Evolutionary conservation across 2,797 vertebrate species (phyloP), one percentile per base, ranked within the genome.

Genomic region (Enteromius anoplus): DNA sequence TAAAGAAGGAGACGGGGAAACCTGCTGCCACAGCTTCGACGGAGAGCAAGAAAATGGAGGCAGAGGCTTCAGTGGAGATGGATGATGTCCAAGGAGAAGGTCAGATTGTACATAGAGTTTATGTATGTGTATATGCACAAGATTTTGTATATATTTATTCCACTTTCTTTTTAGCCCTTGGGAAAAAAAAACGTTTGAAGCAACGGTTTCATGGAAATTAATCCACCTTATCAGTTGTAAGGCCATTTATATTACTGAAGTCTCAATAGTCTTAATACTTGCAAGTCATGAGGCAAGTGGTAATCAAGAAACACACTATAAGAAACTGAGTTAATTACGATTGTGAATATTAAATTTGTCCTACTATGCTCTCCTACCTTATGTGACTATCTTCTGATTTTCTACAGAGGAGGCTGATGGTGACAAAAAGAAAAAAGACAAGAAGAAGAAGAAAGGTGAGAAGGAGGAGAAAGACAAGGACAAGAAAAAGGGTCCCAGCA

Each of bases 401-500:
- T 6, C 5, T 58, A 17, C 89, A 94, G 97, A 98, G 80, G 97
- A 98, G 42, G 93, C 89, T 45, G 97, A 98, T 51, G 95, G 96
- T 0, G 97, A 98, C 88, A 98, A 97, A 90, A 98, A 98, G 94
- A 98, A 98, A 91, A 98, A 98, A 81, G 96, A 96, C 73, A 96
- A 98, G 92, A 98, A 99, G 91, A 98, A 99, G 90, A 97, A 98
- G 93, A 98, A 97, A 89, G 93, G 94, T 53, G 94, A 96, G 85
- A 94, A 95, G 85, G 92, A 96, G 86, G 93, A 97, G 88, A 91
- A 96, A 88, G 90, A 97, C 70, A 93, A 98, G 86, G 96, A 99
- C 89, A 98, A 98, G 93, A 99, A 98, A 86, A 99, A 99, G 85
- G 97, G 98, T n/a, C 98, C 97, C 58, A 97, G 97, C 87, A 99